Percentiles rank a stretch among this genome's conserved stretches.
phyloP scores from a whole-genome alignment of 2,888 invertebrate genomes.

The Busseola fusca region DNA sequence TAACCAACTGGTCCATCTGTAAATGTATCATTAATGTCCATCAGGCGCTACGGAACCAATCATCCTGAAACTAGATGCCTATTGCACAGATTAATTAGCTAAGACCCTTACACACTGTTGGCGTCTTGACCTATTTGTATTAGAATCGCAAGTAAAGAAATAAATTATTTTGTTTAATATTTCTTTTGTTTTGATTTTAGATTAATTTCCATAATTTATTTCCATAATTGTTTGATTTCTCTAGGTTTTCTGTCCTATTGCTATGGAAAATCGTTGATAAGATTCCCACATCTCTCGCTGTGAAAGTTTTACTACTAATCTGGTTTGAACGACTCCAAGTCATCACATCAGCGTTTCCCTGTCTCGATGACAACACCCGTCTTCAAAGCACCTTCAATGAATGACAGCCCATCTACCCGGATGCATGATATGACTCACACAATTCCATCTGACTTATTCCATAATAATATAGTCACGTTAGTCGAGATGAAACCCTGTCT shows the following conservation, averaged over 20 bases:
- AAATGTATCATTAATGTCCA: conserved; percentile 8
- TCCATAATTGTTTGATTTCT: neutral
- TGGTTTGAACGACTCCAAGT: neutral
- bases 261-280: neutral
- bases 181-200: neutral
- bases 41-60: conserved; percentile 4
- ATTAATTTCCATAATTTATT: neutral
- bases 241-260: no score
- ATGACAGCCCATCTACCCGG: no score
- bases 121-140: neutral
- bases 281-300: no score
- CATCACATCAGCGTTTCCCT: neutral
- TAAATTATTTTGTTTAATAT: no score
- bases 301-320: neutral
- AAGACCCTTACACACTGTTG: neutral
- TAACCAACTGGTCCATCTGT: conserved; percentile 12
- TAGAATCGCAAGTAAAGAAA: no score
- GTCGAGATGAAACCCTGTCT: neutral
- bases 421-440: neutral
- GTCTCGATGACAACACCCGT: neutral
- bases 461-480: conserved; percentile 13
- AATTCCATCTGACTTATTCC: neutral
- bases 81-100: conserved; percentile 19
- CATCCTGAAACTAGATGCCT: neutral
- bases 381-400: neutral